A percentile compares a stretch with the other conserved stretches of the same genome.
Conservation (phyloP, 2,888 invertebrate species). For the Rhagonycha lutea region DNA sequence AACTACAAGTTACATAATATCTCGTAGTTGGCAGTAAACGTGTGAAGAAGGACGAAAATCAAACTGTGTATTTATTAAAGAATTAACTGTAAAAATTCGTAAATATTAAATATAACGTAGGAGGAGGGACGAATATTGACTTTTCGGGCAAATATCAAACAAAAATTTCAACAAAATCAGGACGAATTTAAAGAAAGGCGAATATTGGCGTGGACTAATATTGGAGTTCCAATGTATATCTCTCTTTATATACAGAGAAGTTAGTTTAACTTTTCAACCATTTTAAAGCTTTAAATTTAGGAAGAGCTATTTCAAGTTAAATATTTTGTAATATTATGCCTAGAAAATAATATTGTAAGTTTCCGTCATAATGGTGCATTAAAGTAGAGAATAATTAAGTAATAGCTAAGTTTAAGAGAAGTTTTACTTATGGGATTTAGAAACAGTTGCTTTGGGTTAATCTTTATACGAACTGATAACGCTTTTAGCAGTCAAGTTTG, state of each 20-base stretch:
- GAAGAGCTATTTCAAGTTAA: not conserved
- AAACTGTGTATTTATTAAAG: no score
- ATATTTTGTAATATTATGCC: not conserved
- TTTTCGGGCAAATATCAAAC: no score
- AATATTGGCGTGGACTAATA: no score
- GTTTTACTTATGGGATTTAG: not conserved
- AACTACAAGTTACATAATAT: no score
- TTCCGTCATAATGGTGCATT: not conserved
- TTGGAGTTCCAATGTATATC: no score
- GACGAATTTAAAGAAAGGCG: no score
- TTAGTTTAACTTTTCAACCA: not conserved
- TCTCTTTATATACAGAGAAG: not conserved
- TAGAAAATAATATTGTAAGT: not conserved
- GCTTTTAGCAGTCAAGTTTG: constrained; percentile 10
- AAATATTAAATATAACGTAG: no score
- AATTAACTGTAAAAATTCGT: no score
- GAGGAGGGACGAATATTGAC: no score
- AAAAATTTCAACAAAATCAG: no score
- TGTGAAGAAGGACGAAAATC: no score
- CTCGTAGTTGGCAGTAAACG: no score
- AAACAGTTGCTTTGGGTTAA: not conserved
- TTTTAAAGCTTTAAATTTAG: not conserved
- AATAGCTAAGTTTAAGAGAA: not conserved
- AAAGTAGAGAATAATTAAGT: not conserved
- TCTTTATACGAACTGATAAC: constrained; percentile 10